phyloP scores from a whole-genome alignment of 1,140 invertebrate species.

The Zaprionus capensis region DNA sequence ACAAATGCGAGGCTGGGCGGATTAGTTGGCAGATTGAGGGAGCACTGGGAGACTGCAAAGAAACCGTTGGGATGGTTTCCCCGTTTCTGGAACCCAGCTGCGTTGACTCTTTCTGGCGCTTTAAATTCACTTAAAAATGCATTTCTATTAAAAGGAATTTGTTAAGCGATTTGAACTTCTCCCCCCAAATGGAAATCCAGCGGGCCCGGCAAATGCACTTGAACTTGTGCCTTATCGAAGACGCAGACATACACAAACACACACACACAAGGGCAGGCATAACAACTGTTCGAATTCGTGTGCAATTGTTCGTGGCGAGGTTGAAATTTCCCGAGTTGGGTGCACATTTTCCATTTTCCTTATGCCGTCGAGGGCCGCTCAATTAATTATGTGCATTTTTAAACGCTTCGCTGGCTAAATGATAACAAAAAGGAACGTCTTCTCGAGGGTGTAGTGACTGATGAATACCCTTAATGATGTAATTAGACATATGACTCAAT shows the following conservation, averaged over 20 bases:
- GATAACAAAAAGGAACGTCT: constrained; percentile 34
- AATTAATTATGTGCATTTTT: constrained; percentile 60
- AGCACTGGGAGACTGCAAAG: neutral
- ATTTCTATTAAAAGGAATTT: constrained; percentile 51
- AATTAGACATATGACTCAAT: neutral
- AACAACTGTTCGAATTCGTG: constrained; percentile 51
- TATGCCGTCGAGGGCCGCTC: constrained; percentile 32
- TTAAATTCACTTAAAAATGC: constrained; percentile 58
- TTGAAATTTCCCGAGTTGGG: constrained; percentile 37
- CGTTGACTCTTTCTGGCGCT: constrained; percentile 35
- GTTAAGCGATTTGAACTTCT: constrained; percentile 52
- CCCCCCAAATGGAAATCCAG: constrained; percentile 8
- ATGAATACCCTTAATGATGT: constrained; percentile 13
- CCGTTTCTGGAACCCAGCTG: constrained; percentile 32
- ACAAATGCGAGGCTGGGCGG: constrained; percentile 50
- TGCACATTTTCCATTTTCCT: constrained; percentile 20
- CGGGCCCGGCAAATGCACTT: constrained; percentile 44
- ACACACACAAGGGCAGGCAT: neutral
- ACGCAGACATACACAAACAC: constrained; percentile 4
- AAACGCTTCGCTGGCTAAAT: constrained; percentile 51
- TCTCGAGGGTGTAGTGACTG: neutral
- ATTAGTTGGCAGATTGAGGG: constrained; percentile 34
- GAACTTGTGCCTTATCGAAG: constrained; percentile 48
- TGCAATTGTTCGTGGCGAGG: constrained; percentile 41
- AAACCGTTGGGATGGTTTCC: neutral